Base-by-base conservation (phyloP, 1,140 invertebrate genomes). In the Copidosoma floridanum region DNA sequence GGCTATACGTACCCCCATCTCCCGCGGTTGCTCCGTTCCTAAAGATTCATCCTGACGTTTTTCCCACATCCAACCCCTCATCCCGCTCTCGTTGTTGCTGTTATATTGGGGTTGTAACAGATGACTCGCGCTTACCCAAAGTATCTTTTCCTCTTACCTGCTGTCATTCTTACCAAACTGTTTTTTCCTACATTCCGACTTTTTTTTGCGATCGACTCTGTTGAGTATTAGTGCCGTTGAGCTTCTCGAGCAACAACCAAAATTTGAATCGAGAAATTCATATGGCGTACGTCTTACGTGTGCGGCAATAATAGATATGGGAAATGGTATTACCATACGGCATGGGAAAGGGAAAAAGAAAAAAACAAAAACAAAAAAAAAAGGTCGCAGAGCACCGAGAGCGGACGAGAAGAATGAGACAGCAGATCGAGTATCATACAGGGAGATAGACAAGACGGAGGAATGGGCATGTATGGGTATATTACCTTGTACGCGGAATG, bases 11-110 rank as follows among this genome's bases (percentile, higher is more conserved):
- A n/a, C n/a, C n/a, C n/a, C n/a, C n/a, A n/a, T 32, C 29, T 6
- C 29, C 29, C 29, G 29, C 29, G n/a, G n/a, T n/a, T 43, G 38
- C 29, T 52, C 57, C 48, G 18, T 52, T 54, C 47, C 50, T 26
- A 47, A 60, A 53, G 50, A 54, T 54, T 53, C 32, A 51, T 32
- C 38, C 29, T 16, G 57, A 47, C 50, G 57, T 47, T 60, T 60
- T 54, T 52, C 48, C n/a, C 32, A 40, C 48, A 51, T 32, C 24
- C 35, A n/a, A n/a, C n/a, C n/a, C n/a, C n/a, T n/a, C n/a, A n/a
- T n/a, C n/a, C n/a, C n/a, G n/a, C n/a, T n/a, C n/a, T n/a, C n/a
- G n/a, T n/a, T n/a, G n/a, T n/a, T n/a, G n/a, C n/a, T 20, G 3
- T 43, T 20, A 7, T 3, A 21, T 46, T 46, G 21, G 11, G 21